phyloP scores from a whole-genome alignment of 2,797 vertebrate genomes.

The Xiphophorus birchmanni region DNA sequence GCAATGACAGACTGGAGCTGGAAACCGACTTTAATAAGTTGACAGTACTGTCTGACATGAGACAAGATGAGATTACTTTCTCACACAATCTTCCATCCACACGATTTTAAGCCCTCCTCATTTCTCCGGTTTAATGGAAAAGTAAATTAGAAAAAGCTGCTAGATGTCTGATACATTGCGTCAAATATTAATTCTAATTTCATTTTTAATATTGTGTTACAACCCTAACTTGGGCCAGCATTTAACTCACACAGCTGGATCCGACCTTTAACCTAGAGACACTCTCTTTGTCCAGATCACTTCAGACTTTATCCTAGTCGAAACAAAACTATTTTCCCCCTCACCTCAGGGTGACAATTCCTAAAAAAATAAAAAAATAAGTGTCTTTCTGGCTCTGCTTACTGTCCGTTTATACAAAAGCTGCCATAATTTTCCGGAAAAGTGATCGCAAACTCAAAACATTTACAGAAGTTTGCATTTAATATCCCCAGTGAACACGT shows the following conservation, averaged over 20 bases:
- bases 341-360: neutral
- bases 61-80: slow-evolving; percentile 6
- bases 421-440: neutral
- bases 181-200: slow-evolving; percentile 8
- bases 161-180: neutral
- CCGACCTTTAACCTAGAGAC: neutral
- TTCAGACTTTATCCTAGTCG: neutral
- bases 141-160: neutral
- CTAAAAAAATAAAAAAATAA: neutral
- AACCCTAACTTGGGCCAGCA: neutral
- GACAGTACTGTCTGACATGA: slow-evolving; percentile 9
- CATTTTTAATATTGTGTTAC: neutral
- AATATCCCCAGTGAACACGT: neutral
- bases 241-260: neutral
- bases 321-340: neutral
- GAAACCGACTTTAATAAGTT: slow-evolving; percentile 19
- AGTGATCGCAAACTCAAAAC: neutral
- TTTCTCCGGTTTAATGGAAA: slow-evolving; percentile 4
- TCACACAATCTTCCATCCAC: slow-evolving; percentile 13
- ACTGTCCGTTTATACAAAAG: too few relatives aligned
- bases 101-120: slow-evolving; percentile 6
- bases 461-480: neutral
- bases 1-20: slow-evolving; percentile 2
- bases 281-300: neutral
- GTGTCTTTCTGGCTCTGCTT: neutral